phyloP scores from a whole-genome alignment of 1,140 invertebrate genomes.

The Anoplophora glabripennis region DNA sequence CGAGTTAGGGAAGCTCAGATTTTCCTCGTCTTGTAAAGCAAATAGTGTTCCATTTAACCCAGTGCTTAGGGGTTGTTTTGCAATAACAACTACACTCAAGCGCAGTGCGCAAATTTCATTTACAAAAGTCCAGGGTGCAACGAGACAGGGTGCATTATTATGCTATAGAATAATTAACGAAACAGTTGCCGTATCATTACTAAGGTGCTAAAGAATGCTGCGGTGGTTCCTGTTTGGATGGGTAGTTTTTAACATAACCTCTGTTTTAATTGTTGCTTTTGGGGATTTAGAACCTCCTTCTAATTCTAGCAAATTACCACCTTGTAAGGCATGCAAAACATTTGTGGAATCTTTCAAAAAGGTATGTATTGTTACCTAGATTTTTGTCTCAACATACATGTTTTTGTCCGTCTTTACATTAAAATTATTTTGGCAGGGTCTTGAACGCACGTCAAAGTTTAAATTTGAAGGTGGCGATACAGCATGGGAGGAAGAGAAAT shows the following conservation, averaged over 20 bases:
- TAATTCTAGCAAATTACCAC: slow-evolving; percentile 44
- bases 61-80: too few relatives aligned
- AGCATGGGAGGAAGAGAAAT: slow-evolving; percentile 94
- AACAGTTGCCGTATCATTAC: not conserved
- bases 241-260: slow-evolving; percentile 1
- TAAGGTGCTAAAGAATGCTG: slow-evolving; percentile 7
- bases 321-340: slow-evolving; percentile 77
- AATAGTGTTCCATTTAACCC: too few relatives aligned
- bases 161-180: too few relatives aligned
- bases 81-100: too few relatives aligned
- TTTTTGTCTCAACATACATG: not conserved
- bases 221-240: not conserved
- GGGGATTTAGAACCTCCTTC: slow-evolving; percentile 5
- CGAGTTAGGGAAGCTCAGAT: too few relatives aligned
- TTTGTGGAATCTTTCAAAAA: slow-evolving; percentile 79
- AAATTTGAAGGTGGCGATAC: slow-evolving; percentile 96
- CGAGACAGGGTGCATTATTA: too few relatives aligned
- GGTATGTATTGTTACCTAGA: slow-evolving; percentile 48
- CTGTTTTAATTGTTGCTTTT: not conserved
- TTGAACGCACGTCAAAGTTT: slow-evolving; percentile 81
- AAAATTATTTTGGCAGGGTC: slow-evolving; percentile 59
- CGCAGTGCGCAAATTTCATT: too few relatives aligned
- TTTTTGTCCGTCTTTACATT: not conserved
- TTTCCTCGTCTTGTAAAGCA: too few relatives aligned
- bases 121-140: too few relatives aligned